These are phyloP conservation scores for Benthosema pterotum DNA, from an alignment of 2,797 vertebrate species.

Conservation along the genomic window DNA sequence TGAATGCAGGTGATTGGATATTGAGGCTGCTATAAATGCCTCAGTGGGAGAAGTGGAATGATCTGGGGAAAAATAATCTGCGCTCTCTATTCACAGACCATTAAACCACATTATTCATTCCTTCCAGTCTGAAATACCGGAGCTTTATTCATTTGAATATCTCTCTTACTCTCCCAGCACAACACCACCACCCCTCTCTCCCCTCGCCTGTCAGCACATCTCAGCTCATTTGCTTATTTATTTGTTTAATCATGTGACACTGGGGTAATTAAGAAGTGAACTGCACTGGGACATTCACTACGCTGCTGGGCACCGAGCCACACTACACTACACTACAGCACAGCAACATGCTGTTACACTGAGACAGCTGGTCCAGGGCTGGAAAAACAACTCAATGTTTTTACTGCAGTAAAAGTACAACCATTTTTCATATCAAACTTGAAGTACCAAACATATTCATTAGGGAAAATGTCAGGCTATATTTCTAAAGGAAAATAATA, in stretches of 20 bases:
- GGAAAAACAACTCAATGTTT: too few relatives aligned
- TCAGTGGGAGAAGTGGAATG: background rate
- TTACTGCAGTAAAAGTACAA: too few relatives aligned
- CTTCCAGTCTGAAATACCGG: slow-evolving; percentile 1
- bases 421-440: too few relatives aligned
- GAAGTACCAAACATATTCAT: too few relatives aligned
- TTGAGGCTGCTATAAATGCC: too few relatives aligned
- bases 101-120: slow-evolving; percentile 34
- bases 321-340: too few relatives aligned
- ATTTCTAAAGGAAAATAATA: too few relatives aligned
- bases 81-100: slow-evolving; percentile 27
- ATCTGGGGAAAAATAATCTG: background rate
- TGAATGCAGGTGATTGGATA: too few relatives aligned
- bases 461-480: too few relatives aligned
- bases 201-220: slow-evolving; percentile 16
- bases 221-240: slow-evolving; percentile 53
- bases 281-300: slow-evolving; percentile 36
- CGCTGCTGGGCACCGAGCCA: slow-evolving; percentile 31
- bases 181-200: slow-evolving; percentile 23
- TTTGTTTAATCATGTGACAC: slow-evolving; percentile 37
- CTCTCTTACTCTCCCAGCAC: slow-evolving; percentile 5
- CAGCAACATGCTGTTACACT: too few relatives aligned
- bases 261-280: slow-evolving; percentile 57
- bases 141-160: slow-evolving; percentile 23
- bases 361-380: too few relatives aligned